Percentiles rank a stretch among this genome's conserved stretches.
phyloP scores from a whole-genome alignment of 2,113 vertebrate genomes.

The Megaceryle torquata region DNA sequence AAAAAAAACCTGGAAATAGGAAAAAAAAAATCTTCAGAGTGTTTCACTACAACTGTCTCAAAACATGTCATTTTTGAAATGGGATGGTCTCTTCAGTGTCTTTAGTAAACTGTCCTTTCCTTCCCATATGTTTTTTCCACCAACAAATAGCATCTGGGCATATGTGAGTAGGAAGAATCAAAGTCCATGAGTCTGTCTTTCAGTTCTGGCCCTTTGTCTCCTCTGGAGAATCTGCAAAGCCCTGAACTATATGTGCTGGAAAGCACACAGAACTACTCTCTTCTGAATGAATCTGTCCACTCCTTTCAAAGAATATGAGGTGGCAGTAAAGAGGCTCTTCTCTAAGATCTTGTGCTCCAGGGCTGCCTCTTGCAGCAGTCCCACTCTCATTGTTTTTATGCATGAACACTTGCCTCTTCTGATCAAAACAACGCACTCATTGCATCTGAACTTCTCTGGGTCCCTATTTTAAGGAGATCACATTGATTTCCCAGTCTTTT shows the following conservation, averaged over 20 bases:
- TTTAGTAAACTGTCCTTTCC: neutral
- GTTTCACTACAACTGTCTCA: neutral
- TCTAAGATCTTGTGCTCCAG: neutral
- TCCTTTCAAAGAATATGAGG: neutral
- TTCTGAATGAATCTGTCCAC: neutral
- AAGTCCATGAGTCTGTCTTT: rapidly evolving
- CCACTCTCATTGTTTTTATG: neutral
- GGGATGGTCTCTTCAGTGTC: neutral
- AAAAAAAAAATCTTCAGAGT: neutral
- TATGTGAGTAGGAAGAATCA: neutral
- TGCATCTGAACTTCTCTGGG: neutral
- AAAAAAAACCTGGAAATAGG: neutral
- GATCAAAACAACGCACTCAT: neutral
- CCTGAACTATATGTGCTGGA: too few relatives aligned
- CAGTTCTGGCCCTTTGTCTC: neutral
- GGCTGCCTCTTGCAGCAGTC: neutral
- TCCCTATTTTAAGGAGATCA: neutral
- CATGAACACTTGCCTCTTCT: neutral
- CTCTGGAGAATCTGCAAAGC: neutral
- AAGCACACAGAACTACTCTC: neutral
- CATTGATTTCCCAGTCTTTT: neutral
- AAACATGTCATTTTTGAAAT: neutral
- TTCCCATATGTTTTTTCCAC: neutral
- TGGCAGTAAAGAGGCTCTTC: neutral
- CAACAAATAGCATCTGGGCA: neutral